Conservation (phyloP, 2,888 invertebrate species). For the Pomacea canaliculata region DNA sequence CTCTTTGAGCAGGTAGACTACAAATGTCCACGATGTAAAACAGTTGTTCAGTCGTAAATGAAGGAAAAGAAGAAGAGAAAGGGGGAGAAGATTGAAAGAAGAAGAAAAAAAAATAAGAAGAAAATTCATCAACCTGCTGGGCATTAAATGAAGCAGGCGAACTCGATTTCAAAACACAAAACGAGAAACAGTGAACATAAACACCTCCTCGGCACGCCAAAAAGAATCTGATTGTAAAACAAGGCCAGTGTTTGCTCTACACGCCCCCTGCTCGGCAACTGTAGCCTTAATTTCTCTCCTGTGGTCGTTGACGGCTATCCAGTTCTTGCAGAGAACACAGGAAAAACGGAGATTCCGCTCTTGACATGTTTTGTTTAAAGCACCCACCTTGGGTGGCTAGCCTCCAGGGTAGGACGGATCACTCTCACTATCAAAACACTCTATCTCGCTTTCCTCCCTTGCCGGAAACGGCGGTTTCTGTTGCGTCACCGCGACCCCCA, state of each 20-base stretch:
- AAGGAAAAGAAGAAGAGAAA: no score
- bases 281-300: slow-evolving; percentile 19
- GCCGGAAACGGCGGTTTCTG: slow-evolving; percentile 15
- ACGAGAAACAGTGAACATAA: not conserved
- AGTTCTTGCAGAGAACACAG: not conserved
- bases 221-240: slow-evolving; percentile 11
- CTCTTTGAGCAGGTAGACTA: no score
- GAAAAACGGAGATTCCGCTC: not conserved
- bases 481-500: slow-evolving; percentile 5
- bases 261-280: slow-evolving; percentile 4
- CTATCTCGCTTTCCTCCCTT: slow-evolving; percentile 7
- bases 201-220: not conserved
- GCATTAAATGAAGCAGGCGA: no score
- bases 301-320: not conserved
- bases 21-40: no score
- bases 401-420: slow-evolving; percentile 11
- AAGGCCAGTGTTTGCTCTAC: slow-evolving; percentile 8
- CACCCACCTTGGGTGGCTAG: not conserved
- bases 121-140: no score
- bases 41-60: no score
- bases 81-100: no score
- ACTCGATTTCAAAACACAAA: slow-evolving; percentile 4
- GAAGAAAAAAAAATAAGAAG: no score
- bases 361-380: slow-evolving; percentile 15
- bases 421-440: slow-evolving; percentile 15